Base-by-base conservation (phyloP, 1,140 invertebrate genomes). In the Diorhabda sublineata region DNA sequence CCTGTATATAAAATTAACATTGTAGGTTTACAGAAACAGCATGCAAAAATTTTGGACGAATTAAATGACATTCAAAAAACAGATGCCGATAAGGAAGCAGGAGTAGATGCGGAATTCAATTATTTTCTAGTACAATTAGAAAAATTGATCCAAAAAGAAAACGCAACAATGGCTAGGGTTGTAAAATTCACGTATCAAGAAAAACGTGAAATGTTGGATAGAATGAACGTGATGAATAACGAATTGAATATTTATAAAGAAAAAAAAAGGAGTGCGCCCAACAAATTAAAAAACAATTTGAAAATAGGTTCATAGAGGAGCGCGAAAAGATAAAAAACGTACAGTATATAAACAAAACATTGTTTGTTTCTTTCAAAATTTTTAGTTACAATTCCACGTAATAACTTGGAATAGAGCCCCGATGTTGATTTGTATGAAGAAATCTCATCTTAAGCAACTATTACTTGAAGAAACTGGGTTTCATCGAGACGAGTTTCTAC, bases 161-260 rank as follows among this genome's bases (percentile, higher is more conserved):
- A 64, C 6, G 45, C 62, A 3, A 3, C 44, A 42, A n/a, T 60
- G 26, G 60, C 47, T 4, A 58, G 42, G 9, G 52, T 68, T 8
- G 56, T 45, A 45, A 42, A 45, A n/a, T 52, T 71, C 43, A 61
- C 61, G 3, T 44, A 64, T 9, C 9, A 61, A 9, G 66, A 71
- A 61, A 71, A 61, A 42, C 43, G 9, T 8, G 45, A 47, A 45
- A 41, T 71, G 6, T 43, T 64, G 26, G 42, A 65, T 43, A 47
- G 58, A n/a, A 71, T 71, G 47, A 61, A 68, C n/a, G 45, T n/a
- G 8, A n/a, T 68, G 42, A 52, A 66, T 44, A 62, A 65, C n/a
- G 64, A 58, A 8, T 45, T 64, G 4, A 58, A 64, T 26, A 43
- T 68, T 3, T 60, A 63, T n/a, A 61, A 68, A 61, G 70, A 66